Evolutionary conservation across 1,140 invertebrate species (phyloP).

Genomic region (Meloidogyne floridensis): DNA sequence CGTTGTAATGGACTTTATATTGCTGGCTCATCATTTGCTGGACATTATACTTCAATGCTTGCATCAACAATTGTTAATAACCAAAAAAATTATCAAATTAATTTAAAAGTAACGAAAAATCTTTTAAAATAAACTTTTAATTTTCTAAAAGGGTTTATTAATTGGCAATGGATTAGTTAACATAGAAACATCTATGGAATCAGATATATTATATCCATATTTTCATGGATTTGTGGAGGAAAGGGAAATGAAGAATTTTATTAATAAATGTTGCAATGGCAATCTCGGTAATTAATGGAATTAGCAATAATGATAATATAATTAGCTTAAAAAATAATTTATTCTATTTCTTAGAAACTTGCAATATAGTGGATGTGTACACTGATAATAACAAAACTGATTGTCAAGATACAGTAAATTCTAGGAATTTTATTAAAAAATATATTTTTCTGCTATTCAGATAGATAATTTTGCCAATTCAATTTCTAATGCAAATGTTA

Average conservation of each 20-base stretch:
- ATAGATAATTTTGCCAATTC: too few relatives aligned
- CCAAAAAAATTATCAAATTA: conserved; percentile 14
- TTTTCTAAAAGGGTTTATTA: conserved; percentile 20
- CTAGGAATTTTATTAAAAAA: too few relatives aligned
- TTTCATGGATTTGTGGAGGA: conserved; percentile 57
- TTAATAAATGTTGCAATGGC: conserved; percentile 49
- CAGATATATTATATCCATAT: conserved; percentile 52
- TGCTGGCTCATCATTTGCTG: conserved; percentile 68
- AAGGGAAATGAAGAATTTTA: conserved; percentile 52
- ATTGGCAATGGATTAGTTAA: conserved; percentile 31
- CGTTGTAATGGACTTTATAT: conserved; percentile 67
- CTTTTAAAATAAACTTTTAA: not conserved
- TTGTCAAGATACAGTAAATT: too few relatives aligned
- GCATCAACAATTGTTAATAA: conserved; percentile 64
- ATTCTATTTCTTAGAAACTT: too few relatives aligned
- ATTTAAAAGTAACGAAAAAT: conserved; percentile 12
- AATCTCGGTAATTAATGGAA: not conserved
- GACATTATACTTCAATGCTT: conserved; percentile 68
- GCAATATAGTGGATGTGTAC: too few relatives aligned
- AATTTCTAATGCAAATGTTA: too few relatives aligned
- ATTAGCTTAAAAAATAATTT: too few relatives aligned
- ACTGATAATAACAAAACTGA: too few relatives aligned
- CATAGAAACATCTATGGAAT: conserved; percentile 41
- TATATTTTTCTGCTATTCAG: too few relatives aligned
- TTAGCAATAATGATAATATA: too few relatives aligned